phyloP scores from a whole-genome alignment of 2,888 invertebrate genomes.

The Proisotoma minuta region DNA sequence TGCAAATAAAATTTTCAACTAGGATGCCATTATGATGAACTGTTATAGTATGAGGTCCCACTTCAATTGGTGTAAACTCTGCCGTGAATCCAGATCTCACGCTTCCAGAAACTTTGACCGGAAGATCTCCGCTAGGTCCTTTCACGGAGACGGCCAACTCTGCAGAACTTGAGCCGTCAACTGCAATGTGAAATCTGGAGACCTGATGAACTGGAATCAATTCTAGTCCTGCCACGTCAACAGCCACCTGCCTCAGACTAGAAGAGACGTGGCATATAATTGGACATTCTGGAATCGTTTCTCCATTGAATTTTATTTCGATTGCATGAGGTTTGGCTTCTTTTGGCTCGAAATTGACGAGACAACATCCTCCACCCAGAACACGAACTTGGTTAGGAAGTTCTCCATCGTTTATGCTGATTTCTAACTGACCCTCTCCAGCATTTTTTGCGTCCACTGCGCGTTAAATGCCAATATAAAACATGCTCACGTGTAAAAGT shows the following conservation, averaged over 20 bases:
- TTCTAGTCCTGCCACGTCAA: constrained; percentile 71
- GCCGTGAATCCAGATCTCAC: constrained; percentile 82
- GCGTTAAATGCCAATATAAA: constrained; percentile 48
- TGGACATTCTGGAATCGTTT: constrained; percentile 80
- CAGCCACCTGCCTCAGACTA: constrained; percentile 68
- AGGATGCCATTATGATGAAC: constrained; percentile 86
- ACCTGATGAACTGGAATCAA: constrained; percentile 71
- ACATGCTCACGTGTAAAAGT: background rate
- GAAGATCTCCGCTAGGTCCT: constrained; percentile 51
- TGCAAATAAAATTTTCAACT: constrained; percentile 22
- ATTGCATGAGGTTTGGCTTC: constrained; percentile 84
- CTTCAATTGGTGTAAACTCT: constrained; percentile 84
- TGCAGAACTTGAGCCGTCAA: constrained; percentile 65
- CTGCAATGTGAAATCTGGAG: constrained; percentile 73
- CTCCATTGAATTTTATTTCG: constrained; percentile 93
- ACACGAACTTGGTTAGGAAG: constrained; percentile 96
- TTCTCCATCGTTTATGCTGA: constrained; percentile 97
- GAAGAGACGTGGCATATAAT: constrained; percentile 80
- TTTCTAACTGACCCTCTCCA: constrained; percentile 98
- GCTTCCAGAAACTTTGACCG: constrained; percentile 77
- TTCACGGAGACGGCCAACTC: constrained; percentile 84
- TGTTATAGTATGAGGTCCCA: constrained; percentile 86
- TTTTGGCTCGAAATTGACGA: constrained; percentile 91
- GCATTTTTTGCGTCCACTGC: constrained; percentile 96
- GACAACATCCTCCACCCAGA: constrained; percentile 87